Percentiles rank a stretch among this genome's conserved stretches.
Evolutionary conservation across 1,140 invertebrate species (phyloP).

Genomic region (Proales similis): DNA sequence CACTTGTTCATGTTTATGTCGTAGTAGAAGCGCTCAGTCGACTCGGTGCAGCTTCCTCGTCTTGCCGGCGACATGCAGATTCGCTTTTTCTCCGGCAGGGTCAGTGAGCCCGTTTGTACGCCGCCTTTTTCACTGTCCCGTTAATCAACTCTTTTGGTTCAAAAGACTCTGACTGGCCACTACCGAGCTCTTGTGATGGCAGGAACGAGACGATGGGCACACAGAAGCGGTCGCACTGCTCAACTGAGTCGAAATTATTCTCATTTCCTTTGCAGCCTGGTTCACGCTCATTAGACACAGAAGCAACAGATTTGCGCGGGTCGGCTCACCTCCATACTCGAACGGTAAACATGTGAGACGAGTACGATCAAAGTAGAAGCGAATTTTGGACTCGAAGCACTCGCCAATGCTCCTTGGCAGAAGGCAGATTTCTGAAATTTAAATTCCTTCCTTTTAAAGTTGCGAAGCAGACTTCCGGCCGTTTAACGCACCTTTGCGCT

Average conservation of each 20-base stretch:
- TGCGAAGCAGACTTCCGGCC: too few species aligned
- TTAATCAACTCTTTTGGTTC: background rate
- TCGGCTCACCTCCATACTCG: conserved; percentile 19
- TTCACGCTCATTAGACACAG: background rate
- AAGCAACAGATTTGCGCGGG: background rate
- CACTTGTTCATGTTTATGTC: conserved; percentile 66
- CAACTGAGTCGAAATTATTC: conserved; percentile 22
- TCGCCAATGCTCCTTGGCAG: conserved; percentile 10
- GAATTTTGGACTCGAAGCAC: conserved; percentile 24
- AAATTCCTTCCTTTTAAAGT: too few species aligned
- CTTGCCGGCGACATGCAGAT: conserved; percentile 54
- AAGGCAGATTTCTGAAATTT: conserved; percentile 36
- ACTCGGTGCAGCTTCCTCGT: conserved; percentile 71
- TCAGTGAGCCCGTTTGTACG: conserved; percentile 5
- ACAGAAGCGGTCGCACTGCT: conserved; percentile 1
- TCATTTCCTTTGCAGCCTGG: conserved; percentile 25
- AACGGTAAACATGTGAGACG: conserved; percentile 27
- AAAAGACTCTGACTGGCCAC: background rate
- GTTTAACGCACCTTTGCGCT: too few species aligned
- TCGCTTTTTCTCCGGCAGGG: conserved; percentile 23
- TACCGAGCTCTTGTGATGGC: background rate
- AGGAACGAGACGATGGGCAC: background rate
- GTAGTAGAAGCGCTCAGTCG: conserved; percentile 74
- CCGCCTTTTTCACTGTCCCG: background rate
- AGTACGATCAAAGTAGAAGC: conserved; percentile 23